Base-by-base conservation (phyloP, 2,888 invertebrate genomes). In the Danaus chrysippus region DNA sequence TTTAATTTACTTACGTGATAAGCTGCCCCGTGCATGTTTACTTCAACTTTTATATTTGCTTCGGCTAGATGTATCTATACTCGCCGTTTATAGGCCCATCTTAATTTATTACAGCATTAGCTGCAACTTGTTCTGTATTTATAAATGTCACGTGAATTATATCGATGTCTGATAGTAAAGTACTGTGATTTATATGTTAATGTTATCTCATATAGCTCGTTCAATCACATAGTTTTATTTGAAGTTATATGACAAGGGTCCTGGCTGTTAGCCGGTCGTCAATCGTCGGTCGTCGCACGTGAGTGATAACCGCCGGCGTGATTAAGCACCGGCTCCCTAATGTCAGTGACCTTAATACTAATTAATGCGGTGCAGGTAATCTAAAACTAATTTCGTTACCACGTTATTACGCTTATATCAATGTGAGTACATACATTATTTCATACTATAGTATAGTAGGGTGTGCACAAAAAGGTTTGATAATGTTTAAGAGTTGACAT, bases 301-400 rank as follows among this genome's bases (percentile, higher is more conserved):
- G 58, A 52, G 55, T 54, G 59, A 62, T 57, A 59, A 62, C 62
- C 64, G 56, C 66, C 57, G 55, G 56, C 59, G 62, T 62, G 64
- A 66, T 59, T 60, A 62, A 64, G 58, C 60, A 43, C 34, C 43
- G 41, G 58, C 46, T 49, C 59, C 62, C 65, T 56, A 65, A 65
- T 65, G 58, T 54, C 11, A 17, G 23, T 56, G 56, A 46, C 59
- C 34, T 62, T 56, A 59, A 43, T 56, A 63, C 44, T 56, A 59
- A 63, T 63, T 56, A 56, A 54, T 54, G 52, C 53, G 49, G 43
- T 17, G 52, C 13, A 53, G n/a, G 23, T 60, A 17, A 56, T 60
- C 23, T 43, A 12, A 11, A 34, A 42, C 17, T 49, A 49, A 49
- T 49, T 49, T 49, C 15, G 17, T 17, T 49, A 49, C 49, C 17